These are phyloP conservation scores for Ichneumoninae sp. DNA, from an alignment of 2,888 invertebrate species.

Conservation along the genomic window DNA sequence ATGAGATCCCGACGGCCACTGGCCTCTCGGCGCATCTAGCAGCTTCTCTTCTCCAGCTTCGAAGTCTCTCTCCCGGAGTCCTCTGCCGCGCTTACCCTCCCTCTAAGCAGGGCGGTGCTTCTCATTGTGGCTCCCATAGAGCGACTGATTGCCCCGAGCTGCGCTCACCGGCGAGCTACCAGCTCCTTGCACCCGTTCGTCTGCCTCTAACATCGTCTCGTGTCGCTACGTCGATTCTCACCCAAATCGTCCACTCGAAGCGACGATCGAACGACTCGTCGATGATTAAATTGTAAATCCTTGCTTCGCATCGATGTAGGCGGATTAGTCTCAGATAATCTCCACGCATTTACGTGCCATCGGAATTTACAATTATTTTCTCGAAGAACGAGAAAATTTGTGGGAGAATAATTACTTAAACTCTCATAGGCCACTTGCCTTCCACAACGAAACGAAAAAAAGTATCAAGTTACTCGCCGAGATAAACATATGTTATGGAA, in stretches of 20 bases:
- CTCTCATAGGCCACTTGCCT: background rate
- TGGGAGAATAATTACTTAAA: background rate
- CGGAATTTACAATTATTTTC: background rate
- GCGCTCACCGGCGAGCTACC: constrained; percentile 35
- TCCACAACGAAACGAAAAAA: background rate
- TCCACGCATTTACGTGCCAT: background rate
- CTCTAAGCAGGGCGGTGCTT: constrained; percentile 45
- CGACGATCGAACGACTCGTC: background rate
- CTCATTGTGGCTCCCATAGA: constrained; percentile 68
- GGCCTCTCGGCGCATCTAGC: constrained; percentile 74
- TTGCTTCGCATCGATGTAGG: background rate
- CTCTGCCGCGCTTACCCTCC: constrained; percentile 57
- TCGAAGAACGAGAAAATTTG: background rate
- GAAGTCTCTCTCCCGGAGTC: constrained; percentile 66
- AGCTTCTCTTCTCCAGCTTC: constrained; percentile 49
- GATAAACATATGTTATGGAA: background rate
- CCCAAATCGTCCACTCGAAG: background rate
- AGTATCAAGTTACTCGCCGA: background rate
- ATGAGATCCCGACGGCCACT: constrained; percentile 78
- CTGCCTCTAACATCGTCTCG: background rate
- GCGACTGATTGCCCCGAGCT: constrained; percentile 46
- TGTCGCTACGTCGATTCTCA: background rate
- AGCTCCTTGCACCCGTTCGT: constrained; percentile 14
- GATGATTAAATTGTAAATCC: background rate
- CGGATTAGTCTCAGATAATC: background rate